Conservation (phyloP, 2,113 vertebrate genomes). For the Tylochromis polylepis region DNA sequence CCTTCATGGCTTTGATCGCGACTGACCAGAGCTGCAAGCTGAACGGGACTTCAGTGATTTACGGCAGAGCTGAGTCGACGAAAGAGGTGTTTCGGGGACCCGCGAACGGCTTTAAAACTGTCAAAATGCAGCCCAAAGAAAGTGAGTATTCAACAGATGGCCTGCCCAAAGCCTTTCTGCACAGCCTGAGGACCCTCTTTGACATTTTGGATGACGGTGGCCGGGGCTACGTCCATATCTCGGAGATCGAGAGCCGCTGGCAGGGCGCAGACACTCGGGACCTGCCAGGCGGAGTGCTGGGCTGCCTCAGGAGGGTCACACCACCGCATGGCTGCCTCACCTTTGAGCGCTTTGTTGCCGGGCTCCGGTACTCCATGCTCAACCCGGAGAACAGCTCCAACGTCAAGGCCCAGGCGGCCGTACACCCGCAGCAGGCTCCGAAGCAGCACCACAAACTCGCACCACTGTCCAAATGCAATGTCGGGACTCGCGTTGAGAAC, state of each 20-base stretch:
- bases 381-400: slow-evolving; percentile 64
- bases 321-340: slow-evolving; percentile 88
- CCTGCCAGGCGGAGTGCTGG: slow-evolving; percentile 83
- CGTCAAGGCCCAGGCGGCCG: slow-evolving; percentile 43
- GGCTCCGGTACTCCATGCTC: slow-evolving; percentile 82
- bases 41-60: slow-evolving; percentile 39
- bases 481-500: slow-evolving; percentile 44
- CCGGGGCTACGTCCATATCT: slow-evolving; percentile 86
- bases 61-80: slow-evolving; percentile 28
- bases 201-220: slow-evolving; percentile 89
- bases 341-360: slow-evolving; percentile 89
- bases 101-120: not conserved
- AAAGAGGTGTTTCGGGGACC: slow-evolving; percentile 29
- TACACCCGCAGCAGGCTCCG: slow-evolving; percentile 35
- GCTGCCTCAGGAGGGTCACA: slow-evolving; percentile 80
- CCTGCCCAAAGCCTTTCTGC: slow-evolving; percentile 85
- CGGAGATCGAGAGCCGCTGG: slow-evolving; percentile 95
- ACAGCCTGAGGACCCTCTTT: slow-evolving; percentile 89
- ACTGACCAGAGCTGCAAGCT: slow-evolving; percentile 54
- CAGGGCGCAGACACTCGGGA: slow-evolving; percentile 81
- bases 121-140: slow-evolving; percentile 59
- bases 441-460: slow-evolving; percentile 42
- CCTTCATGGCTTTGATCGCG: slow-evolving; percentile 69
- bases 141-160: slow-evolving; percentile 74
- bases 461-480: slow-evolving; percentile 31